These are phyloP conservation scores for Merluccius polli DNA, from an alignment of 2,797 vertebrate genomes.

Conservation along the genomic window DNA sequence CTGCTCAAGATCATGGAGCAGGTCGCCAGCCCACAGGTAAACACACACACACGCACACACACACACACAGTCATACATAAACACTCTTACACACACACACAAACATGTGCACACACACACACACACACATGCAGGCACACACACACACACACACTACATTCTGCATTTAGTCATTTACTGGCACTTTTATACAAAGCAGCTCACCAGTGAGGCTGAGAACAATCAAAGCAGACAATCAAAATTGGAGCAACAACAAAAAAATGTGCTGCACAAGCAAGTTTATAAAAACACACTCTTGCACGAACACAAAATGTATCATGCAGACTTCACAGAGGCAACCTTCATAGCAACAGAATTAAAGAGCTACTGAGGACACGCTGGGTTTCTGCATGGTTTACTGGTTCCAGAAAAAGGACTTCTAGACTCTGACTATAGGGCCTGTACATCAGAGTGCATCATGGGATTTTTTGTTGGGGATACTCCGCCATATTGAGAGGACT, in stretches of 20 bases:
- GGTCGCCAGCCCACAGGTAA: constrained; percentile 89
- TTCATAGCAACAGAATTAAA: not conserved
- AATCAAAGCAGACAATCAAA: too few relatives aligned
- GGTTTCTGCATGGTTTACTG: not conserved
- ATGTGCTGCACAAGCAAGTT: too few relatives aligned
- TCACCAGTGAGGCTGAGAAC: too few relatives aligned
- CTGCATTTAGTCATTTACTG: too few relatives aligned
- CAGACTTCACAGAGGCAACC: not conserved
- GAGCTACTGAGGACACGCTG: too few relatives aligned
- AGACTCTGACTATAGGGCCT: not conserved
- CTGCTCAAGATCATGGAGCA: constrained; percentile 98
- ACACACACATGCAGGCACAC: not conserved
- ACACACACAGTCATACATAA: constrained; percentile 75
- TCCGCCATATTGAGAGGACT: too few relatives aligned
- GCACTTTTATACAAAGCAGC: too few relatives aligned
- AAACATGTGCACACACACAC: not conserved
- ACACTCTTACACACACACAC: constrained; percentile 19
- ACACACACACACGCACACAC: not conserved
- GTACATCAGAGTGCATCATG: too few relatives aligned
- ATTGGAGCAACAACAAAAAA: too few relatives aligned
- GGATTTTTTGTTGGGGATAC: too few relatives aligned
- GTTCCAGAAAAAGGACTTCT: not conserved
- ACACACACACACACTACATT: not conserved
- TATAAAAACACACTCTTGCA: not conserved
- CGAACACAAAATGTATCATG: too few relatives aligned